A percentile compares a stretch with the other conserved stretches of the same genome.
Conservation (phyloP, 2,113 vertebrate genomes). For the Anguilla rostrata region DNA sequence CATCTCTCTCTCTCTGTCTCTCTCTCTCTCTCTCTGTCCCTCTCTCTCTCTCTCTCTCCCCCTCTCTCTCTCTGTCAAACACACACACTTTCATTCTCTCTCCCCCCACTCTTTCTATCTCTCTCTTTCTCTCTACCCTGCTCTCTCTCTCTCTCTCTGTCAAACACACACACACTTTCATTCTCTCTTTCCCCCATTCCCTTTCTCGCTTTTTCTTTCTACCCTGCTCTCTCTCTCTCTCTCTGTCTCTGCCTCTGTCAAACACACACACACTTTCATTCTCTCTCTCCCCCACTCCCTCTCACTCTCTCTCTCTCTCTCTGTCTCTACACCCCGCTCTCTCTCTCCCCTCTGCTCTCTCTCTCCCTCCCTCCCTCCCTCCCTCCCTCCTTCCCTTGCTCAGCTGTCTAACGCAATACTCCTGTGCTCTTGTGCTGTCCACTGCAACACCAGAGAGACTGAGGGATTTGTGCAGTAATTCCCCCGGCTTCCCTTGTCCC, state of each 20-base stretch:
- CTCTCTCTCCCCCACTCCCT: no score
- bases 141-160: neutral
- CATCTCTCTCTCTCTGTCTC: neutral
- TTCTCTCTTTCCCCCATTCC: no score
- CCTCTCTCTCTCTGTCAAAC: conserved; percentile 5
- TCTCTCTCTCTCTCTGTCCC: no score
- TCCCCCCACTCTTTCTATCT: neutral
- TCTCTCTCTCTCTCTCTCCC: no score
- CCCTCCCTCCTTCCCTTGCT: neutral
- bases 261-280: no score
- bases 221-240: neutral
- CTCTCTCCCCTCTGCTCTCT: neutral
- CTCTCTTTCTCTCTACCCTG: no score
- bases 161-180: no score
- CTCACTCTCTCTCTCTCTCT: conserved; percentile 30
- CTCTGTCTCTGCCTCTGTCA: conserved; percentile 26
- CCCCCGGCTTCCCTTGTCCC: neutral
- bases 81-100: neutral
- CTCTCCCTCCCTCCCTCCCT: conserved; percentile 38
- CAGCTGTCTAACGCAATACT: conserved; percentile 5
- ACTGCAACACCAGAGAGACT: neutral
- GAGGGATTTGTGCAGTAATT: neutral
- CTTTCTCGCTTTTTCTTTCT: conserved; percentile 21
- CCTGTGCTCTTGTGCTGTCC: neutral
- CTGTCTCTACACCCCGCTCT: neutral